Percentiles rank a stretch among this genome's conserved stretches.
These are phyloP conservation scores for Masnerella sp. DNA, from an alignment of 2,888 invertebrate species.

Conservation along the genomic window DNA sequence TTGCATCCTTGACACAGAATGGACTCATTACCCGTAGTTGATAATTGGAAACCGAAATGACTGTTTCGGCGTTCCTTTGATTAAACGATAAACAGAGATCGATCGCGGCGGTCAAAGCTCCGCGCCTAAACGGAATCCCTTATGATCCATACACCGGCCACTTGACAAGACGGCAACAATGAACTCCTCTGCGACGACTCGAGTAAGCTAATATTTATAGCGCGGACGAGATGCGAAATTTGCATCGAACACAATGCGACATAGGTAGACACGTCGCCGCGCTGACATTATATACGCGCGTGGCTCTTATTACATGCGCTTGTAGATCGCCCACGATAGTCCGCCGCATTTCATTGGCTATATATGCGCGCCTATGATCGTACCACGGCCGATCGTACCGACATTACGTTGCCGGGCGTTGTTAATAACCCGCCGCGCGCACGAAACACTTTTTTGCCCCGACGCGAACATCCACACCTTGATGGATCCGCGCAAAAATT, in stretches of 20 bases:
- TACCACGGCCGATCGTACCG: slow-evolving; percentile 40
- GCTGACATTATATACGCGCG: slow-evolving; percentile 58
- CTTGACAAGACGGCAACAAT: slow-evolving; percentile 58
- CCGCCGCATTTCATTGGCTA: slow-evolving; percentile 44
- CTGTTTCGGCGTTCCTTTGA: slow-evolving; percentile 9
- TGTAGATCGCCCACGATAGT: slow-evolving; percentile 62
- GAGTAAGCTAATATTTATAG: slow-evolving; percentile 60
- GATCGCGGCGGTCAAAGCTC: slow-evolving; percentile 40
- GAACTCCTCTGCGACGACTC: slow-evolving; percentile 54
- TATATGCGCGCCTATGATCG: slow-evolving; percentile 45
- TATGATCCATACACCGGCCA: slow-evolving; percentile 46
- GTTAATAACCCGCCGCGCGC: slow-evolving; percentile 24
- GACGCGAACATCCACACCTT: slow-evolving; percentile 20
- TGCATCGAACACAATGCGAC: slow-evolving; percentile 62
- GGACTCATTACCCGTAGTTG: background rate
- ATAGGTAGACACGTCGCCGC: slow-evolving; percentile 58
- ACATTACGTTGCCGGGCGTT: slow-evolving; percentile 27
- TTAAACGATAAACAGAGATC: slow-evolving; percentile 25
- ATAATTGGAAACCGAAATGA: too few species aligned
- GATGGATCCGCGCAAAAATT: slow-evolving; percentile 13
- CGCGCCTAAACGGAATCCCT: slow-evolving; percentile 46
- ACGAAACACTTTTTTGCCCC: slow-evolving; percentile 17
- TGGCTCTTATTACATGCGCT: slow-evolving; percentile 61
- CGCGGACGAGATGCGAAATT: slow-evolving; percentile 59
- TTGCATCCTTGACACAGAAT: slow-evolving; percentile 34